These are phyloP conservation scores for Sorex maritimensis DNA, from an alignment of 2,797 vertebrate species.

Conservation along the genomic window DNA sequence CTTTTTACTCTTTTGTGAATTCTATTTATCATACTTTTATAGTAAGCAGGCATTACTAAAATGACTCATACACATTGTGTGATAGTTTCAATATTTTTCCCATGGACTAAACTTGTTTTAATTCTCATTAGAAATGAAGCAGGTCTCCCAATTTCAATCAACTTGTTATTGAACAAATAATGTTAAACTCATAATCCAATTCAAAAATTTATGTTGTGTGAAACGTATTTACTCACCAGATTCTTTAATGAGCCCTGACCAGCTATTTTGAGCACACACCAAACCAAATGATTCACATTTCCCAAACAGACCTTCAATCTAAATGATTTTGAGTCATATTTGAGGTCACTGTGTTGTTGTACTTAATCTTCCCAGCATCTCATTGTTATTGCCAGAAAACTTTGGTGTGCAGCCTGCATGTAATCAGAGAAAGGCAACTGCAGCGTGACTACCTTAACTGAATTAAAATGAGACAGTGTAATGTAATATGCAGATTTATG, in stretches of 20 bases:
- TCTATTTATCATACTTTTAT: conserved; percentile 7
- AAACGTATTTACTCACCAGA: conserved; percentile 66
- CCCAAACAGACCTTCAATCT: conserved; percentile 60
- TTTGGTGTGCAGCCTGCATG: conserved; percentile 71
- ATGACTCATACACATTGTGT: background rate
- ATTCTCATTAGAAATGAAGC: conserved; percentile 2
- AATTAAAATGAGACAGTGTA: conserved; percentile 77
- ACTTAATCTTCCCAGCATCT: conserved; percentile 77
- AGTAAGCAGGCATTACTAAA: background rate
- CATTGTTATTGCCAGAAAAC: conserved; percentile 71
- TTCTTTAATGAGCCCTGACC: conserved; percentile 63
- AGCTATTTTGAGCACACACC: conserved; percentile 57
- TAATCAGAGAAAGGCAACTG: conserved; percentile 73
- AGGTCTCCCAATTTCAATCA: background rate
- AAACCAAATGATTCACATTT: conserved; percentile 45
- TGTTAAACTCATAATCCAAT: conserved; percentile 49
- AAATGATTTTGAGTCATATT: conserved; percentile 73
- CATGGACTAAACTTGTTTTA: conserved; percentile 34
- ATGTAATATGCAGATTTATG: background rate
- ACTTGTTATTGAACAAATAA: conserved; percentile 68
- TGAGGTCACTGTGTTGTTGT: conserved; percentile 73
- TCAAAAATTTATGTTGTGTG: conserved; percentile 57
- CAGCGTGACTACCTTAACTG: conserved; percentile 51
- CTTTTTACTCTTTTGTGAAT: background rate
- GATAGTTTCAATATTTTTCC: conserved; percentile 40